Evolutionary conservation across 2,888 invertebrate genomes (phyloP), one percentile per base, ranked within the genome.

Genomic region (Clostera curtula): DNA sequence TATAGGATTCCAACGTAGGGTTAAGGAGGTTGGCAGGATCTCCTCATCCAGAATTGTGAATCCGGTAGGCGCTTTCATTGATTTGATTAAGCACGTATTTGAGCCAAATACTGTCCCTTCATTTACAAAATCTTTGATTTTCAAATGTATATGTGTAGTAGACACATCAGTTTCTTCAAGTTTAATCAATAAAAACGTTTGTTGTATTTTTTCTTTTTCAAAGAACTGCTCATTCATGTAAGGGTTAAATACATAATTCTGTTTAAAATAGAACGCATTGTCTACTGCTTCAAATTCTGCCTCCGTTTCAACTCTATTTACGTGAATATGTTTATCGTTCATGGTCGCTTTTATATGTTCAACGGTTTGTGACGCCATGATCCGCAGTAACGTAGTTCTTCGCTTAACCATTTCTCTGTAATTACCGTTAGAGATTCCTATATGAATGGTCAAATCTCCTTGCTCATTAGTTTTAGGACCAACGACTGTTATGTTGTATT

Each of bases 181-280:
- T 62, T 80, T 82, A 7, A 83, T 52, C 5, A 70, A 42, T 30
- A 80, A 40, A 38, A 56, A 71, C 16, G 43, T 61, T 49, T 79
- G 80, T 17, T 49, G 33, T 2, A 63, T 25, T 1, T 35, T 19
- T 3, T 49, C 29, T 2, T 36, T 42, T 8, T 34, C 40, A 16
- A 58, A 23, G 10, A 10, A 10, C 11, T 15, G 49, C 18, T 57
- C 34, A 13, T 36, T 30, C 17, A 82, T 49, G 37, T 63, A 80
- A 2, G 72, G 65, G 45, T 79, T 80, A 4, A 73, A 31, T 5
- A 53, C 19, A 27, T 64, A 74, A 25, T 72, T 37, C 22, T 62
- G 29, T 21, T 69, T 64, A 19, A 62, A 66, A 32, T 53, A 72
- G 43, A 54, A 79, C n/a, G 58, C 56, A 37, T 74, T 63, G 6